These are phyloP conservation scores for Gopherus evgoodei DNA, from an alignment of 2,113 vertebrate species.

Conservation along the genomic window DNA sequence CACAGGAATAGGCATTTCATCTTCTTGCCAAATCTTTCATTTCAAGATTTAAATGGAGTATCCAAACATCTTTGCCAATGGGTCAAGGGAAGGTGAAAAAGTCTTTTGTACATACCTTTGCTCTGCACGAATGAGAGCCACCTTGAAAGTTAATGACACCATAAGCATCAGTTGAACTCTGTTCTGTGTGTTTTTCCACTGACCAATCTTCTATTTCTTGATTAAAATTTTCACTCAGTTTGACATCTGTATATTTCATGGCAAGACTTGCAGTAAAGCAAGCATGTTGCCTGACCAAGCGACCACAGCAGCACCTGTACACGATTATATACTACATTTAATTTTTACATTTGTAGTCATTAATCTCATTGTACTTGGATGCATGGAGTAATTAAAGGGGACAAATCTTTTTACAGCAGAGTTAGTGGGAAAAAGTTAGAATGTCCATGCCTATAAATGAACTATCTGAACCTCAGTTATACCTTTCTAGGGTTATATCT, in stretches of 20 bases:
- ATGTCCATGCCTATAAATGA: not conserved
- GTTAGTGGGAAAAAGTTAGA: fast-evolving
- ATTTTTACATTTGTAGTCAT: not conserved
- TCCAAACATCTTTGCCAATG: not conserved
- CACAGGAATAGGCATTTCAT: fast-evolving
- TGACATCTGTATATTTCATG: conserved; percentile 96
- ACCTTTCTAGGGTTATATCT: not conserved
- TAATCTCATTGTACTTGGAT: not conserved
- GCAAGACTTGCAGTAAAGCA: conserved; percentile 97
- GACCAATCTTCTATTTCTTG: conserved; percentile 92
- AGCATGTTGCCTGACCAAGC: conserved; percentile 95
- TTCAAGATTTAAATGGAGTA: not conserved
- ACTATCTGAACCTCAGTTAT: not conserved
- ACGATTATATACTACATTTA: not conserved
- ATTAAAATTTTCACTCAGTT: conserved; percentile 89
- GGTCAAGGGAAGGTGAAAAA: not conserved
- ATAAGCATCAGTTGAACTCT: conserved; percentile 94
- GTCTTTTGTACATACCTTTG: conserved; percentile 85
- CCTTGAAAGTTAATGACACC: conserved; percentile 99
- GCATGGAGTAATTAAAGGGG: not conserved
- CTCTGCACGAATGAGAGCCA: conserved; percentile 98
- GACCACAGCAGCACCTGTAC: conserved; percentile 94
- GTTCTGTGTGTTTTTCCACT: conserved; percentile 96
- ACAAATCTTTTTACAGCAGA: not conserved
- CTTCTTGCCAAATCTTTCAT: not conserved